Evolutionary conservation across 2,797 vertebrate species (phyloP), one percentile per base, ranked within the genome.

Genomic region (Ptychobarbus kaznakovi): DNA sequence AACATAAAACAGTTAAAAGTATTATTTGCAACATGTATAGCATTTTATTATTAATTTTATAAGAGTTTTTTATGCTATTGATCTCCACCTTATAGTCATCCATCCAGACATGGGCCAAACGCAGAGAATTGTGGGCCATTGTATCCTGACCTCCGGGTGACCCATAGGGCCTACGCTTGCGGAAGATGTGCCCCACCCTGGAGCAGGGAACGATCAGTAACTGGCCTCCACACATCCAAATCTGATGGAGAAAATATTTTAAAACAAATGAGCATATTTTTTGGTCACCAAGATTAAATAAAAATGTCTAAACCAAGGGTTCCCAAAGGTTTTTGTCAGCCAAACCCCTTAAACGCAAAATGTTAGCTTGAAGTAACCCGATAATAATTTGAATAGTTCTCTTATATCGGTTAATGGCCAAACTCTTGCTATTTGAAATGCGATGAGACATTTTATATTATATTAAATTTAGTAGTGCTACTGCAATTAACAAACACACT

Each of bases 161-260:
- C 3, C 98, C 98, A 2, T 99, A 99, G 0, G 98, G 98, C 0
- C 98, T 95, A 22, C 98, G 93, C 89, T 99, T 99, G 28, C 98
- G 96, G 93, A 99, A 99, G 87, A 99, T 98, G 89, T 99, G 98
- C 3, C 98, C 98, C 0, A 99, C 97, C 70, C 98, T 94, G 83
- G 98, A 98, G 93, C 98, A 99, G 1, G 98, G 98, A 84, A 98
- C 94, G 92, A 99, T 99, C 82, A 98, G 91, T 72, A 99, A 96
- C 90, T 94, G 95, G 0, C 98, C 98, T 0, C 97, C 98, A 81
- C 98, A 99, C 98, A 99, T 99, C 98, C 98, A 99, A 88, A 99
- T 98, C 98, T 99, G 93, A 11, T 25, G 0, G 12, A 0, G 1
- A 81, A 86, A 84, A 88, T 25, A 0, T 25, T 78, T 61, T 16